phyloP scores from a whole-genome alignment of 2,888 invertebrate genomes.

The Penaeus monodon region DNA sequence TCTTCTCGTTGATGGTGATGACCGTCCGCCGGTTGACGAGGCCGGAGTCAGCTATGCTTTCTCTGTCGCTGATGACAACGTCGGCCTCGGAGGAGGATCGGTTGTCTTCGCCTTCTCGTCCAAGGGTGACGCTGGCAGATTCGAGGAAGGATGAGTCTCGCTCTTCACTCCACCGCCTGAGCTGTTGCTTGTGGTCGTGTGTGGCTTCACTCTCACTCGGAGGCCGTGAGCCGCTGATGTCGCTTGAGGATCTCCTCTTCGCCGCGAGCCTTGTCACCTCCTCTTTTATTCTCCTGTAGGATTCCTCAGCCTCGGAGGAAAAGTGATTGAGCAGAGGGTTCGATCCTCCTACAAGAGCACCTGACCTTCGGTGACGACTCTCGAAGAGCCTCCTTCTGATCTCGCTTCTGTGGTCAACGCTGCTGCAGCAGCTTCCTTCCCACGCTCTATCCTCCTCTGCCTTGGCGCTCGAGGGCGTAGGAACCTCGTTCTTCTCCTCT shows the following conservation, averaged over 20 bases:
- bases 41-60: conserved; percentile 63
- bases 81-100: conserved; percentile 62
- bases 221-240: conserved; percentile 33
- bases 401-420: conserved; percentile 29
- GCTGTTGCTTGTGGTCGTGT: neutral
- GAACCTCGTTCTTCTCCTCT: too few relatives aligned
- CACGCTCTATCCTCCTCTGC: too few relatives aligned
- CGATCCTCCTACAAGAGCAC: conserved; percentile 19
- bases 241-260: conserved; percentile 47
- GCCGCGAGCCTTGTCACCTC: conserved; percentile 53
- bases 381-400: conserved; percentile 39
- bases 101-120: conserved; percentile 22
- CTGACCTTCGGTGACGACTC: conserved; percentile 24
- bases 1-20: conserved; percentile 62
- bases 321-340: conserved; percentile 41
- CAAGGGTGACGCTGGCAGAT: conserved; percentile 27
- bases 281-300: conserved; percentile 53
- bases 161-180: conserved; percentile 32
- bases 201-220: conserved; percentile 23
- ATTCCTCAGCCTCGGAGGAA: conserved; percentile 41
- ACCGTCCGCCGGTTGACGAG: conserved; percentile 60
- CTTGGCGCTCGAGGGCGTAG: too few relatives aligned
- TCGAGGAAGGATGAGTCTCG: conserved; percentile 33
- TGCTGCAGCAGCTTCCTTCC: neutral
- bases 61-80: conserved; percentile 60